Base-by-base conservation (phyloP, 2,888 invertebrate genomes). In the Teinopalpus imperialis region DNA sequence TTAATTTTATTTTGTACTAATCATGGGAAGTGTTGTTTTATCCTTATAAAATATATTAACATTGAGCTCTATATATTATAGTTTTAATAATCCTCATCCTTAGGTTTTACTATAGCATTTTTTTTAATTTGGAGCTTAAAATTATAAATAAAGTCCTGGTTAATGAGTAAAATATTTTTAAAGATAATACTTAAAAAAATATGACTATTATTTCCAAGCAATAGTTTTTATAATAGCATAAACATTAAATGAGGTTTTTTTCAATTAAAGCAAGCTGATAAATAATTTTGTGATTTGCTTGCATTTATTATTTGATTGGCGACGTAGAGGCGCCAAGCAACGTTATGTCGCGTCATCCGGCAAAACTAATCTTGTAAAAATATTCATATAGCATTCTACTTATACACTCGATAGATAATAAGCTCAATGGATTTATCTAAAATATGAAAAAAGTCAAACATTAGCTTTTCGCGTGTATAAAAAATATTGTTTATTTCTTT, bases 1-100 rank as follows among this genome's bases (percentile, higher is more conserved):
- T 88, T 86, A 88, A 81, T 88, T 89, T 89, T 86, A 83, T 89
- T 89, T 89, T 89, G 78, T 89, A 89, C 89, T 89, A 89, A 89
- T 88, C 81, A 83, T 80, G 87, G 87, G 81, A 89, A 85, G 87
- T 89, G 89, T 89, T 89, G 88, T 89, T 89, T 89, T 88, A 83
- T 85, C 87, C 85, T 87, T 86, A 85, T 72, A 86, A 86, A 89
- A 89, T 89, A 89, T 89, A 89, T 89, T 89, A 89, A 87, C 87
- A 89, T 89, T 89, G 81, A 88, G 82, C 86, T 89, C 89, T 80
- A 80, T 75, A 77, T 61, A 86, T 75, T 85, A 77, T 88, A 70
- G 88, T 89, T 89, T 89, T 71, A 86, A 80, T 88, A 71, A 61
- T 62, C 63, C 57, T 57, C 59, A 20, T 43, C 43, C 49, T 39